A percentile compares a stretch with the other conserved stretches of the same genome.
phyloP scores from a whole-genome alignment of 2,113 vertebrate genomes.

The Bagarius yarrelli region DNA sequence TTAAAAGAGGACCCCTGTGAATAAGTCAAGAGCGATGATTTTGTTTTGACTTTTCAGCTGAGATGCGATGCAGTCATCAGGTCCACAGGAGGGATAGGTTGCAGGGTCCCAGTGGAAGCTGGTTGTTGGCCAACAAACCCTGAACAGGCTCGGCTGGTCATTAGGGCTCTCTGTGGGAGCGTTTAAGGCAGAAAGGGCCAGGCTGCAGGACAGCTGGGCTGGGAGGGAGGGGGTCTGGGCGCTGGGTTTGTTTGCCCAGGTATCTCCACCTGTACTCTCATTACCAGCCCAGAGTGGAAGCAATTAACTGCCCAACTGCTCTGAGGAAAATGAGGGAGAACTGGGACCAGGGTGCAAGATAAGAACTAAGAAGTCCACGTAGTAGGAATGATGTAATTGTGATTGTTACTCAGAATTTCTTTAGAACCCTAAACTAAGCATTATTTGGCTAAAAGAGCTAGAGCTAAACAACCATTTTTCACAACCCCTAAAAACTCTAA shows the following conservation, averaged over 20 bases:
- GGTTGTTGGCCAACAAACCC: conserved; percentile 62
- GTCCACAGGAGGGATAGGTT: conserved; percentile 46
- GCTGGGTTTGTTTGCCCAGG: conserved; percentile 51
- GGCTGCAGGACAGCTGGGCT: conserved; percentile 57
- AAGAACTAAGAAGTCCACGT: neutral
- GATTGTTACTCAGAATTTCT: neutral
- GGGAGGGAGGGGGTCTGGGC: conserved; percentile 1
- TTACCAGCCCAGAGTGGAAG: conserved; percentile 51
- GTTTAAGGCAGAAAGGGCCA: conserved; percentile 49
- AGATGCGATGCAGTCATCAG: neutral
- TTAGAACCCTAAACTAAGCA: neutral
- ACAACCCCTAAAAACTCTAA: neutral
- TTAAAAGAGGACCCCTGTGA: conserved; percentile 45
- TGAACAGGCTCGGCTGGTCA: conserved; percentile 52
- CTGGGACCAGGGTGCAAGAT: conserved; percentile 20
- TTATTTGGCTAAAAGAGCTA: neutral
- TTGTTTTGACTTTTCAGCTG: conserved; percentile 46
- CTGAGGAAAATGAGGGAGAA: neutral
- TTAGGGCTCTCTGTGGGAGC: conserved; percentile 57
- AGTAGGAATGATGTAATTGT: neutral
- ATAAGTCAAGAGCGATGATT: conserved; percentile 53
- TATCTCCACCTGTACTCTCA: conserved; percentile 59
- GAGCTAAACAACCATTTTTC: neutral
- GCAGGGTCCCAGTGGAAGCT: conserved; percentile 49
- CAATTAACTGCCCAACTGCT: conserved; percentile 57